Conservation (phyloP, 2,113 vertebrate genomes). For the Paramormyrops kingsleyae region DNA sequence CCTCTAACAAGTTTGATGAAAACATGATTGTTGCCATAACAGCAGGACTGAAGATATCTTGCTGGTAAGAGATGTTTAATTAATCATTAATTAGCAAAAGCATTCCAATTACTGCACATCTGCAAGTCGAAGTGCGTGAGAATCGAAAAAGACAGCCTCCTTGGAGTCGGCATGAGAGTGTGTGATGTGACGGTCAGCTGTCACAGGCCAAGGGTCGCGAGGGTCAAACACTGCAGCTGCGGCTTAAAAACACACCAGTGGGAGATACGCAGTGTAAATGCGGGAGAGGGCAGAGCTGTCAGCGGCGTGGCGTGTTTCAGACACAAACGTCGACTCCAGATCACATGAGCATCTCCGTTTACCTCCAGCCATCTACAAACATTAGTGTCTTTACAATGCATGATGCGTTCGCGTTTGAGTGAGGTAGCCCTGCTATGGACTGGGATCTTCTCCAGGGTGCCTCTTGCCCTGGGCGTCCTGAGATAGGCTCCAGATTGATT, state of each 20-base stretch:
- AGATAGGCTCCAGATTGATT: not conserved
- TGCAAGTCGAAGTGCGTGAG: not conserved
- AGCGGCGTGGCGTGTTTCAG: not conserved
- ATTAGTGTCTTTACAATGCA: not conserved
- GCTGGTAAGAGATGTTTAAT: not conserved
- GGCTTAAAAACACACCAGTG: not conserved
- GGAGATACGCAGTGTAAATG: too few species aligned
- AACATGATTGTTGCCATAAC: conserved; percentile 3
- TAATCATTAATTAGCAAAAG: not conserved
- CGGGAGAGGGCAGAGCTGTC: not conserved
- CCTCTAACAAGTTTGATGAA: not conserved
- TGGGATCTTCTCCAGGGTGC: not conserved
- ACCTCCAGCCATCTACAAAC: not conserved
- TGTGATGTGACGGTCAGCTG: not conserved
- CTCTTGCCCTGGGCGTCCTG: not conserved
- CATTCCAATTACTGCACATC: not conserved
- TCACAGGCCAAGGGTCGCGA: not conserved
- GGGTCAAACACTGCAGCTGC: not conserved
- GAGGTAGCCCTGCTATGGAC: not conserved
- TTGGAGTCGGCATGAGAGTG: not conserved
- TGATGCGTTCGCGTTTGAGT: not conserved
- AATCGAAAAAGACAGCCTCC: not conserved
- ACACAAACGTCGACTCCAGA: not conserved
- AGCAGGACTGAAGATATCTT: not conserved
- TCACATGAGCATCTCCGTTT: not conserved